Conservation (phyloP, 2,888 invertebrate genomes). For the Stenolophus ochropezus region DNA sequence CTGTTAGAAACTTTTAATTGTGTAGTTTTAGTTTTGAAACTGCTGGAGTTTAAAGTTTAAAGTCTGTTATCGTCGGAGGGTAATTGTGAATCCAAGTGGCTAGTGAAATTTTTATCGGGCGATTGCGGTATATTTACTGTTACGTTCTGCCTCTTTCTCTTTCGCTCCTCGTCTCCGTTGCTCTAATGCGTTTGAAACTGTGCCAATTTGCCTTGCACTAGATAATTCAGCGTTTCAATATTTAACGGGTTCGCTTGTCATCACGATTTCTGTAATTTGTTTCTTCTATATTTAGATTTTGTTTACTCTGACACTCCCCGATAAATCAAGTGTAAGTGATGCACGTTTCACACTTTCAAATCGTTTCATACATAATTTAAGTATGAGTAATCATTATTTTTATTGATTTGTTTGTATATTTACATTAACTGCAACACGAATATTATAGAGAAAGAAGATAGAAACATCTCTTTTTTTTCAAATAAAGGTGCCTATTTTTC, state of each 20-base stretch:
- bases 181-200: conserved; percentile 45
- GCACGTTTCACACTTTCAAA: background rate
- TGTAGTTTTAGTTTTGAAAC: too few species aligned
- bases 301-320: conserved; percentile 1
- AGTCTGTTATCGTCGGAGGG: background rate
- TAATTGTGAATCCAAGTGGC: conserved; percentile 1
- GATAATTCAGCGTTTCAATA: conserved; percentile 54
- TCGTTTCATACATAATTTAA: too few species aligned
- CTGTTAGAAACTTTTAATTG: too few species aligned
- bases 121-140: conserved; percentile 19
- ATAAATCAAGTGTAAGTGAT: conserved; percentile 5
- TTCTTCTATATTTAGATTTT: conserved; percentile 27
- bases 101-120: conserved; percentile 20
- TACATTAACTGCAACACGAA: too few species aligned
- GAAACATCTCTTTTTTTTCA: too few species aligned
- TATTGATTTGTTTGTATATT: too few species aligned
- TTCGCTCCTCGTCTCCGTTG: background rate
- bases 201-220: conserved; percentile 51
- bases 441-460: too few species aligned
- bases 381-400: too few species aligned
- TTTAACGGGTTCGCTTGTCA: conserved; percentile 45
- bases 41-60: too few species aligned
- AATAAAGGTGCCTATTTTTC: too few species aligned
- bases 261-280: conserved; percentile 42
- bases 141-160: background rate